Evolutionary conservation across 2,797 vertebrate species (phyloP), one percentile per base, ranked within the genome.

Genomic region (Graptemys geographica): DNA sequence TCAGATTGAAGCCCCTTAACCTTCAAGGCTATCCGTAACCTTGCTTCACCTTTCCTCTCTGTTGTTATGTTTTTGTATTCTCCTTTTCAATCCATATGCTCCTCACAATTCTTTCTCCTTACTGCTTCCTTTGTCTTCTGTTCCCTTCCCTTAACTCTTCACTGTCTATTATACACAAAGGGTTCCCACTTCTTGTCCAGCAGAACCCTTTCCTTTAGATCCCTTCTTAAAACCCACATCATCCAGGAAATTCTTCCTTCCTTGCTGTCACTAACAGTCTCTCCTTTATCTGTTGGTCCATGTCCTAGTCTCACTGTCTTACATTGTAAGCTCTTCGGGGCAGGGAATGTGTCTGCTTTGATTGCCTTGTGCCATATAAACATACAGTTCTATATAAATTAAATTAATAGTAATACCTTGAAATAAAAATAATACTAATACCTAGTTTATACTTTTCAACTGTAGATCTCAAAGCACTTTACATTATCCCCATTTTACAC

Each of bases 161-260:
- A 8, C 90, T 31, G 6, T 0, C 87, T 65, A 74, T n/a, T 85
- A 21, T 51, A 18, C 62, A 0, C 84, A 56, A 56, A 65, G 87
- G 8, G 69, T 25, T 91, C 59, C 65, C 89, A 6, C 27, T 8
- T 0, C 84, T 83, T 28, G n/a, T 83, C 93, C 92, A 91, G 93
- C 94, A 53, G 51, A 78, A 44, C 0, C 91, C 1, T 0, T 85
- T 85, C 82, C 0, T 86, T 95, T 0, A 2, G 21, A 91, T 91
- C 84, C 55, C 51, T 90, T 81, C 86, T 84, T 83, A 82, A 84
- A 94, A 52, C n/a, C 1, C 8, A 52, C 1, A 0, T 93, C 95
- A 93, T 93, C 88, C 92, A 97, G 93, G 88, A 95, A 90, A 84
- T 95, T 52, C 83, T 94, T 91, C 92, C 93, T 92, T 59, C 91